Percentiles rank a stretch among this genome's conserved stretches.
phyloP scores from a whole-genome alignment of 2,888 invertebrate genomes.

The Peribatodes rhomboidaria region DNA sequence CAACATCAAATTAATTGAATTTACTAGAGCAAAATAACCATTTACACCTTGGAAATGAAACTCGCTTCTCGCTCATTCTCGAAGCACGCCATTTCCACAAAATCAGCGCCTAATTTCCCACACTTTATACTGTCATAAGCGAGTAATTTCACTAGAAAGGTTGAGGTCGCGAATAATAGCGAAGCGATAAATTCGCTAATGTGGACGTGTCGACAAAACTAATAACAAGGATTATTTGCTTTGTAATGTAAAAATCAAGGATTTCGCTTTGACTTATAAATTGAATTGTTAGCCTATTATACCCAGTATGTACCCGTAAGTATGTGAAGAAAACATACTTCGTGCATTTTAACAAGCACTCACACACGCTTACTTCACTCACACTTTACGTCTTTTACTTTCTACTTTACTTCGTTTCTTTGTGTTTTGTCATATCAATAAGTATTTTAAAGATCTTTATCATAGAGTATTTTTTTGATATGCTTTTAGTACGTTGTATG shows the following conservation, averaged over 20 bases:
- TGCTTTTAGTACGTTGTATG: no score
- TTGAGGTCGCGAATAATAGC: conserved; percentile 58
- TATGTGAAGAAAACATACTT: background rate
- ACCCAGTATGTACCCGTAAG: background rate
- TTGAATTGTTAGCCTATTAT: conserved; percentile 15
- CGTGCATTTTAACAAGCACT: no score
- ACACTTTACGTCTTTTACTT: no score
- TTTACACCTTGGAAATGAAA: background rate
- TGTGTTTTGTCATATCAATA: no score
- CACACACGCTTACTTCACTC: no score
- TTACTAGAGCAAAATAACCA: no score
- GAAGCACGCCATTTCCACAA: conserved; percentile 37
- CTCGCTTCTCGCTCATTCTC: conserved; percentile 49
- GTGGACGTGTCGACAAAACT: conserved; percentile 74
- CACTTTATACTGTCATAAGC: conserved; percentile 65
- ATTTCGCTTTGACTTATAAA: conserved; percentile 39
- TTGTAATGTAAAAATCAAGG: conserved; percentile 42
- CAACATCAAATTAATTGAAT: no score
- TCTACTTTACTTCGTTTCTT: no score
- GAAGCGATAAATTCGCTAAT: conserved; percentile 71
- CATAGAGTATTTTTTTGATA: no score
- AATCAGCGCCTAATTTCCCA: conserved; percentile 75
- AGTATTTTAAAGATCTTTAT: no score
- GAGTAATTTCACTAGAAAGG: conserved; percentile 63
- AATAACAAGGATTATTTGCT: conserved; percentile 68